Base-by-base conservation (phyloP, 2,113 vertebrate genomes). In the Anoura caudifer region DNA sequence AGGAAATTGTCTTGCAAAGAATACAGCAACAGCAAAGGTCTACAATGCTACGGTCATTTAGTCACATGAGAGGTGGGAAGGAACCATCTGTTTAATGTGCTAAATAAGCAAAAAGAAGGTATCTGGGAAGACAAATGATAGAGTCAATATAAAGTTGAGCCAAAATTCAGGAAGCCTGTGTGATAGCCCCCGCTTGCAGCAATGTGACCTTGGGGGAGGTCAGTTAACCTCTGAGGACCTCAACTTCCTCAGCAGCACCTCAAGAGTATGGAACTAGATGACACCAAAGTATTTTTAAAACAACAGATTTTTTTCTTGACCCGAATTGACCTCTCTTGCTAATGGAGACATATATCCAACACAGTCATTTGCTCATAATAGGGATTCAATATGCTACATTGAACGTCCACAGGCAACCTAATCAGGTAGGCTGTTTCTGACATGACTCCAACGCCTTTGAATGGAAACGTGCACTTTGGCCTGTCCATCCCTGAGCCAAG, bases 351-450 rank as follows among this genome's bases (percentile, higher is more conserved):
- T 38, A 91, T 43, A 93, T 95, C 77, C 84, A 93, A 41, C 70
- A 87, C 47, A 31, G 16, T 5, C 16, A 1, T 84, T 86, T 82
- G 63, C 61, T 93, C 56, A 65, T 59, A 93, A 93, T 5, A 95
- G n/a, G 31, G 36, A 95, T 89, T 95, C 83, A 72, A 87, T 89
- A 65, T 69, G 94, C 26, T 87, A 95, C 86, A 95, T 7, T 54
- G 31, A 94, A 77, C 45, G 65, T 43, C 56, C 65, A 84, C 36
- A 45, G 75, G 22, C 90, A 96, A 72, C 45, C 56, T 87, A 95
- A 87, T 97, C 94, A 96, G 90, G 36, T 33, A 96, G 70, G 80
- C 92, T 96, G 69, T 95, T 95, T 95, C 83, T 95, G 92, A 82
- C n/a, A n/a, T 31, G 54, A 65, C 24, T 94, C 84, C 45, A 47